A percentile compares a stretch with the other conserved stretches of the same genome.
These are phyloP conservation scores for Calidris pugnax DNA, from an alignment of 2,113 vertebrate species.

Conservation along the genomic window DNA sequence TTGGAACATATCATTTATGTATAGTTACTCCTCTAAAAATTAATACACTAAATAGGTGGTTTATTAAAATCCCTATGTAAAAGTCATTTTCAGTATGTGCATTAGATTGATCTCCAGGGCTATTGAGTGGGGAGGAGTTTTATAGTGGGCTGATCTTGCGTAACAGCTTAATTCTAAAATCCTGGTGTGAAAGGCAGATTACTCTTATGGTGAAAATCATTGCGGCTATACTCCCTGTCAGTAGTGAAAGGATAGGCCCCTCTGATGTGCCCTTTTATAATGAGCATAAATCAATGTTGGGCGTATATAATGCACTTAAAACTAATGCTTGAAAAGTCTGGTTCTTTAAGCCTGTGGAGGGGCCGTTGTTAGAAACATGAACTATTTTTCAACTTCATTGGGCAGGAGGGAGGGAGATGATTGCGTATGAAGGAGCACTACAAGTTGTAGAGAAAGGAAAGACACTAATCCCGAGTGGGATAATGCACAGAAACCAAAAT, in stretches of 20 bases:
- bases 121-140: neutral
- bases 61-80: conserved; percentile 44
- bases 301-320: neutral
- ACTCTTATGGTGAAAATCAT: neutral
- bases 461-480: neutral
- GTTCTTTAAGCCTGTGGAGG: neutral
- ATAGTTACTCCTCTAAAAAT: conserved; percentile 63
- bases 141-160: neutral
- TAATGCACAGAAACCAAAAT: neutral
- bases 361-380: neutral
- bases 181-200: neutral
- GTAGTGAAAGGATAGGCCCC: neutral
- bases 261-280: neutral
- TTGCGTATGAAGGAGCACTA: neutral
- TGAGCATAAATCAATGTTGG: neutral
- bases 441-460: neutral
- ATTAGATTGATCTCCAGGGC: conserved; percentile 20
- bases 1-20: conserved; percentile 59
- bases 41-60: conserved; percentile 45
- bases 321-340: neutral
- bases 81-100: conserved; percentile 21
- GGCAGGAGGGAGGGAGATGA: neutral
- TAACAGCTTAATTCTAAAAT: neutral
- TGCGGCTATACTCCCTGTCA: neutral
- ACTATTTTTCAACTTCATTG: neutral